Conservation (phyloP, 2,797 vertebrate genomes). For the Karalla daura region DNA sequence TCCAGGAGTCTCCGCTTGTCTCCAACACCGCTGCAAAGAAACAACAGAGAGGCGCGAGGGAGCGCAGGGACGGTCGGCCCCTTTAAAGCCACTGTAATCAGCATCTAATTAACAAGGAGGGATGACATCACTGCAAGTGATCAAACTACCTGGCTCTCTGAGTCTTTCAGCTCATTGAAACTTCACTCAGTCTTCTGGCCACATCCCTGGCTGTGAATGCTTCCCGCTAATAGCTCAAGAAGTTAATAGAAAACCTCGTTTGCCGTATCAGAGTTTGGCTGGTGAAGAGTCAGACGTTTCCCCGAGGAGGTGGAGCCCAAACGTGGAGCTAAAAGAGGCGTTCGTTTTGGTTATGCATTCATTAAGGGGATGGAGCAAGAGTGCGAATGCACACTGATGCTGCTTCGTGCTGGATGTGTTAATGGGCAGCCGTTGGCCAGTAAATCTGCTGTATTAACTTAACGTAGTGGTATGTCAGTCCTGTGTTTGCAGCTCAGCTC, state of each 20-base stretch:
- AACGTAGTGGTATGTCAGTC: neutral
- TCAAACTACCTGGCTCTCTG: neutral
- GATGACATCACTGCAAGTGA: neutral
- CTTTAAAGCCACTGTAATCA: slow-evolving; percentile 1
- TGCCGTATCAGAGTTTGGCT: neutral
- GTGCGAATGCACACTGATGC: neutral
- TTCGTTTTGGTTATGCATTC: neutral
- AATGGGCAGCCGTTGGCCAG: neutral
- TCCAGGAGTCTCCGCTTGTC: neutral
- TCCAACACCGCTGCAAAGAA: slow-evolving; percentile 21
- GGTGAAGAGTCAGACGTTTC: neutral
- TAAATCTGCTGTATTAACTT: neutral
- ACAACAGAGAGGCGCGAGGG: slow-evolving; percentile 3
- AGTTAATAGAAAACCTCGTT: too few species aligned
- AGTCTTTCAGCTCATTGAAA: neutral
- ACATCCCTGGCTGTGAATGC: neutral
- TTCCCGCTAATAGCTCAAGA: too few species aligned
- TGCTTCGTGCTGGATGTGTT: neutral
- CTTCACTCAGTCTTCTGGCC: too few species aligned
- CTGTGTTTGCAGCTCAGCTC: neutral
- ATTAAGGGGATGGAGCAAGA: neutral
- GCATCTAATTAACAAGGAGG: neutral
- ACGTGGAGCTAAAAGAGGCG: neutral
- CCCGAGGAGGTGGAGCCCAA: neutral
- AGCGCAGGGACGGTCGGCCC: neutral